Conservation (phyloP, 1,140 invertebrate genomes). For the Zaprionus capensis region DNA sequence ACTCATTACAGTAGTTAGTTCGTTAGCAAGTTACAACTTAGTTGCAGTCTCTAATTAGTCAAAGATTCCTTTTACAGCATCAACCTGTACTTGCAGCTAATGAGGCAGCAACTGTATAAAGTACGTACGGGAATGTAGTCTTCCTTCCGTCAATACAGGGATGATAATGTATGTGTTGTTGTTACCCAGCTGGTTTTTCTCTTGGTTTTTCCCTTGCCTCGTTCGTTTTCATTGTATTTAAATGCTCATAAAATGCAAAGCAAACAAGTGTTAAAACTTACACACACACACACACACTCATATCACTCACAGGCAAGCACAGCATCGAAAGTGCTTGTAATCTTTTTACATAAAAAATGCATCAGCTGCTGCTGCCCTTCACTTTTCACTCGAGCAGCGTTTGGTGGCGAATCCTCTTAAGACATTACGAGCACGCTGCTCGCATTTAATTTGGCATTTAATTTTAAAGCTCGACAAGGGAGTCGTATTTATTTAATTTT, state of each 20-base stretch:
- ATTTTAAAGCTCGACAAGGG: slow-evolving; percentile 40
- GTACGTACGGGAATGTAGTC: background rate
- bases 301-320: background rate
- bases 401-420: slow-evolving; percentile 10
- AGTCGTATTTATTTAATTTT: slow-evolving; percentile 57
- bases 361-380: slow-evolving; percentile 50
- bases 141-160: background rate
- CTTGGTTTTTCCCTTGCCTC: slow-evolving; percentile 2
- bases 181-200: background rate
- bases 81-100: background rate
- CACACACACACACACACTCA: slow-evolving; percentile 29
- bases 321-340: slow-evolving; percentile 41
- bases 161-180: background rate
- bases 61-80: background rate
- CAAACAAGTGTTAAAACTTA: slow-evolving; percentile 73
- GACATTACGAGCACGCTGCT: slow-evolving; percentile 17
- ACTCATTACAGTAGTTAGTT: background rate
- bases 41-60: slow-evolving; percentile 2
- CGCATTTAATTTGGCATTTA: slow-evolving; percentile 22
- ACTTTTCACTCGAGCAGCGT: background rate
- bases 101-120: background rate
- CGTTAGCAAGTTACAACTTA: background rate
- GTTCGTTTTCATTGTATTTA: slow-evolving; percentile 65
- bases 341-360: slow-evolving; percentile 74
- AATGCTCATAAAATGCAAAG: slow-evolving; percentile 66